phyloP scores from a whole-genome alignment of 2,888 invertebrate genomes.

The Auanema freiburgensis region DNA sequence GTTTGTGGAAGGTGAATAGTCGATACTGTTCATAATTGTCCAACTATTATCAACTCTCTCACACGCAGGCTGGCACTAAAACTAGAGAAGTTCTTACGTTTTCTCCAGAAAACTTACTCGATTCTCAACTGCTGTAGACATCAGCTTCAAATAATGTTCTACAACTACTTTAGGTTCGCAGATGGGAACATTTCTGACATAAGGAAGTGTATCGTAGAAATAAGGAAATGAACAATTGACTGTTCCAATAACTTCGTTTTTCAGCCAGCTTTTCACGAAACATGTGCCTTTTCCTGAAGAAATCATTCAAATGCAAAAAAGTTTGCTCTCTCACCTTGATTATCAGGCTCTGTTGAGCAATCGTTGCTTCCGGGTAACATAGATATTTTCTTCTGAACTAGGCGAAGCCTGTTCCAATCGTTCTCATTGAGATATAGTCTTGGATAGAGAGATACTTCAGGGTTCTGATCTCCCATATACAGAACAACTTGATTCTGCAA shows the following conservation, averaged over 20 bases:
- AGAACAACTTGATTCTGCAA: constrained; percentile 36
- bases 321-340: constrained; percentile 11
- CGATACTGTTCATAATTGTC: constrained; percentile 29
- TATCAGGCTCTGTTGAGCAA: constrained; percentile 12
- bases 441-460: constrained; percentile 28
- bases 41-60: constrained; percentile 30
- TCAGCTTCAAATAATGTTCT: constrained; percentile 29
- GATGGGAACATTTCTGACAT: constrained; percentile 23
- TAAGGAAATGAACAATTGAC: constrained; percentile 41
- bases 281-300: constrained; percentile 34
- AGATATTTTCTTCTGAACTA: constrained; percentile 24
- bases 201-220: constrained; percentile 26
- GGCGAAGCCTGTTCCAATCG: constrained; percentile 38
- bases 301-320: not conserved
- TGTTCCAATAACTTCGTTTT: constrained; percentile 25
- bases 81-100: not conserved
- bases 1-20: constrained; percentile 27
- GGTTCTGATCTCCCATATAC: constrained; percentile 34
- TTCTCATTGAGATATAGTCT: constrained; percentile 38
- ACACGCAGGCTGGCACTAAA: constrained; percentile 35
- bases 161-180: constrained; percentile 32
- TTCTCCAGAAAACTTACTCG: constrained; percentile 2
- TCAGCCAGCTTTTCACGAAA: constrained; percentile 38
- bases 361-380: constrained; percentile 15
- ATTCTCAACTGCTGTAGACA: constrained; percentile 16